Base-by-base conservation (phyloP, 2,888 invertebrate genomes). In the Neoaliturus tenellus region DNA sequence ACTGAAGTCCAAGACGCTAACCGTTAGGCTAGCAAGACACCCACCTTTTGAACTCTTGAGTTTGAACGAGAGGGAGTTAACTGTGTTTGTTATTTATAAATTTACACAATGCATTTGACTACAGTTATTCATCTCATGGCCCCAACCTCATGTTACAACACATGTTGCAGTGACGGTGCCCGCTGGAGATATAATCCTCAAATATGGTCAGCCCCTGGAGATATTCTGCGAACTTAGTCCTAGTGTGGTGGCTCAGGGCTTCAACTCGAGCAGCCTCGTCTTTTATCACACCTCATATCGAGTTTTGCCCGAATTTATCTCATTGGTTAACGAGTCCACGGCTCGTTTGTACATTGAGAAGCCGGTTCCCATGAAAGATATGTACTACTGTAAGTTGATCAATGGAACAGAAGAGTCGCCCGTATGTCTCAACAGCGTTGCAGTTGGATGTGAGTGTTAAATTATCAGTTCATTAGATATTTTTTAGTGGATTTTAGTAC, bases 161-260 rank as follows among this genome's bases (percentile, higher is more conserved):
- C n/a, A 39, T 83, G 41, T 85, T 87, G 12, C 85, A 90, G 89
- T 87, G 62, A 91, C 92, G 28, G 89, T 91, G 83, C 94, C 95
- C 23, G 90, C 89, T 83, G 93, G 93, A 82, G 93, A 93, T 88
- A 92, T 94, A 84, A 89, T 91, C 81, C 89, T 95, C 80, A 91
- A 91, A 86, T 92, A 93, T 88, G 95, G 95, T 0, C 88, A 92
- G 28, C 91, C 94, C 1, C 90, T 96, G 87, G 92, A 93, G 88
- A 93, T 96, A 87, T 92, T 91, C 84, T 96, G 96, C 90, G 91
- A 93, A 84, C 91, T 95, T 69, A 90, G 92, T 88, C 91, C 92
- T 85, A 90, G 91, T 69, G 90, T 90, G 84, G 89, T 90, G 0
- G 89, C 91, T 28, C 91, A 51, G 90, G 92, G 87, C 91, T 92